phyloP scores from a whole-genome alignment of 2,797 vertebrate species.

The Phoebastria nigripes region DNA sequence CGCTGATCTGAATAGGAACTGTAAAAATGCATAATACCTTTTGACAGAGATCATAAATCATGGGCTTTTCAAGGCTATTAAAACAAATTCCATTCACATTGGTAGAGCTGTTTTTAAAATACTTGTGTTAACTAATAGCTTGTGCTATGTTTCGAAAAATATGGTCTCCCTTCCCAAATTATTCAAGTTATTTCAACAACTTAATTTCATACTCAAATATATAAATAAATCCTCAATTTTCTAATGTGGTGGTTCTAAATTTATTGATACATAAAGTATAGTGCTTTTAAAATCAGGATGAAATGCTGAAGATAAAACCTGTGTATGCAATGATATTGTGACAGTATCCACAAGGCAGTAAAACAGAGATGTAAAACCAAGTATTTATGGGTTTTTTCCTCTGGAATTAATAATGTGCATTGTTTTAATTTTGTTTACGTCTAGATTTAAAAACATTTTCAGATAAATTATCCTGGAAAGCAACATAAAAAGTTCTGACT shows the following conservation, averaged over 20 bases:
- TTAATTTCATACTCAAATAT: neutral
- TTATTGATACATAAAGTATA: neutral
- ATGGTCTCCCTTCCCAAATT: neutral
- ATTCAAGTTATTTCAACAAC: neutral
- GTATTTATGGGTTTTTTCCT: neutral
- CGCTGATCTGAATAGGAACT: conserved; percentile 18
- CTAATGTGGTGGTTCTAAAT: neutral
- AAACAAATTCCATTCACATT: conserved; percentile 27
- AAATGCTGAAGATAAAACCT: neutral
- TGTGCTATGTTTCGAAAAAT: neutral
- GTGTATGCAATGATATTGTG: neutral
- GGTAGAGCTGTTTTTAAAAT: conserved; percentile 25
- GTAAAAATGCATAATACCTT: conserved; percentile 39
- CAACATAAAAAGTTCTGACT: neutral
- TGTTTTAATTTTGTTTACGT: neutral
- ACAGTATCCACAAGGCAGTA: neutral
- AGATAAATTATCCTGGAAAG: neutral
- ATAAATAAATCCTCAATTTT: neutral
- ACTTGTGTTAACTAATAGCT: neutral
- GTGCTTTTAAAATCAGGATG: neutral
- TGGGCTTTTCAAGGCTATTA: conserved; percentile 41
- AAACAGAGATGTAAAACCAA: neutral
- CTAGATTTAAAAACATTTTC: neutral
- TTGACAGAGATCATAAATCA: conserved; percentile 48
- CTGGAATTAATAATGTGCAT: neutral